Base-by-base conservation (phyloP, 2,888 invertebrate species). In the Apodemia hepburni region DNA sequence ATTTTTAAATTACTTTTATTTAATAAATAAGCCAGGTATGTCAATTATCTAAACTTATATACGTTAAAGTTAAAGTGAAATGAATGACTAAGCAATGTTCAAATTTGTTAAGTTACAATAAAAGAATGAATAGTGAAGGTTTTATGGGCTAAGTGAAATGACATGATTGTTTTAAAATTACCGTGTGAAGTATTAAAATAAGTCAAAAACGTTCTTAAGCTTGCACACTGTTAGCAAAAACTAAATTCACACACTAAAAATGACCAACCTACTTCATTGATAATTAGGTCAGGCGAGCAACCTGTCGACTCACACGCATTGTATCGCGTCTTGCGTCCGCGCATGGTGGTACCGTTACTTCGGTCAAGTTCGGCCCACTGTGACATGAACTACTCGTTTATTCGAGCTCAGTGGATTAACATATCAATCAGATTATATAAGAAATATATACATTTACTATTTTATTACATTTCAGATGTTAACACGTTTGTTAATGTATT, bases 231-330 rank as follows among this genome's bases (percentile, higher is more conserved):
- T 17, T 18, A 49, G 51, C 18, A 51, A 18, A 51, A 18, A 51
- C 9, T 11, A 51, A 51, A 51, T 51, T 51, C 27, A 15, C 51
- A 51, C 51, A 51, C 51, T 22, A 51, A 51, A 49, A 51, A 51
- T 51, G 51, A 51, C 51, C 51, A 58, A 45, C 85, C 86, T 79
- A 86, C 82, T 86, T 83, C 75, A 76, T 66, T 74, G 79, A 85
- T 88, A 89, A 89, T 90, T 90, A 81, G 89, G 91, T 90, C 87
- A 89, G 83, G 75, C 86, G 86, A 86, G 85, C 87, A 89, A 89
- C 89, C 91, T 89, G 90, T 79, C 79, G 79, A 27, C 22, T 54
- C 54, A 54, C 85, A 85, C 87, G 87, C 87, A 87, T 90, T 88
- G 88, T 87, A 82, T 87, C 78, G 82, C 78, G 70, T 70, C 77